These are phyloP conservation scores for Hemicordylus capensis DNA, from an alignment of 2,113 vertebrate genomes.

Conservation along the genomic window DNA sequence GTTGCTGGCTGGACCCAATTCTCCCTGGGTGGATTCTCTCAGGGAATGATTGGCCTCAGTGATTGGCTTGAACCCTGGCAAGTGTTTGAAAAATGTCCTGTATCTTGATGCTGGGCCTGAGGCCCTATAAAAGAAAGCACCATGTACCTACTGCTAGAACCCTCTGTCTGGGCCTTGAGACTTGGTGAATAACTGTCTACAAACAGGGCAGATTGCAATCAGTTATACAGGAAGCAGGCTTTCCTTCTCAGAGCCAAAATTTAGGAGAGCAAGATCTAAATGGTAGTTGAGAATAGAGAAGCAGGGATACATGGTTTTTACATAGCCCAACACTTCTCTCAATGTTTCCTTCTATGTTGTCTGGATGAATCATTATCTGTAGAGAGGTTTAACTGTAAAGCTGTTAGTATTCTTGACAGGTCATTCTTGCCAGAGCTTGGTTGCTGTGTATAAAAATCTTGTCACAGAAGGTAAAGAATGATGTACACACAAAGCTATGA, in stretches of 20 bases:
- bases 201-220: not conserved
- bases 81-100: too few species aligned
- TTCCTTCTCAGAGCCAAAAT: not conserved
- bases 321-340: not conserved
- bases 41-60: too few species aligned
- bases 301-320: not conserved
- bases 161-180: not conserved
- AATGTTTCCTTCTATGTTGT: not conserved
- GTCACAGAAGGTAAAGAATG: conserved; percentile 66
- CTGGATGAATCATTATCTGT: conserved; percentile 57
- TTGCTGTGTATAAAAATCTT: conserved; percentile 68
- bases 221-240: not conserved
- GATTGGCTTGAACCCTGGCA: too few species aligned
- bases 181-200: not conserved
- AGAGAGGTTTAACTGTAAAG: conserved; percentile 63
- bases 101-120: too few species aligned
- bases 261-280: not conserved
- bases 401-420: conserved; percentile 74
- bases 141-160: too few species aligned
- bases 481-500: conserved; percentile 54
- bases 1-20: too few species aligned
- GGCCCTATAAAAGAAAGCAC: not conserved
- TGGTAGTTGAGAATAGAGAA: too few species aligned
- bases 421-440: conserved; percentile 59
- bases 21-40: too few species aligned